Conservation (phyloP, 2,113 vertebrate species). For the Phocoena phocoena region DNA sequence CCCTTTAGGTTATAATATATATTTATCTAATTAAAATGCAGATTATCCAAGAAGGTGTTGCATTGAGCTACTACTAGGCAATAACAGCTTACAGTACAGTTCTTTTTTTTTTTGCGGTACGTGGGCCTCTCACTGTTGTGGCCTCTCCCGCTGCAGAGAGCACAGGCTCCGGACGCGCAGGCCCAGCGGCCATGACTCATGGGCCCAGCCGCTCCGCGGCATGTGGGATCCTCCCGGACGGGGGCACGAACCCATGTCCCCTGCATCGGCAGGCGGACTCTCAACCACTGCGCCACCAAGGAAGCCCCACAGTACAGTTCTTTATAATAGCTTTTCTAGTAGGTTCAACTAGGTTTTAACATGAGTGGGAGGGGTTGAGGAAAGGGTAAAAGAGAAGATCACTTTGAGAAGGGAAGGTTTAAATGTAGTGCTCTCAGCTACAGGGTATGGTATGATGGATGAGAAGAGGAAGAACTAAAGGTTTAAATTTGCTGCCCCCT, state of each 20-base stretch:
- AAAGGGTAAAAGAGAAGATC: neutral
- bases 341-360: neutral
- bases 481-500: neutral
- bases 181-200: no score
- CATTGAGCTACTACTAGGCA: neutral
- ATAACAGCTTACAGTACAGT: neutral
- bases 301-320: neutral
- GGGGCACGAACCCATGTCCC: no score
- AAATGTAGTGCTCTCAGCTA: neutral
- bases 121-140: no score
- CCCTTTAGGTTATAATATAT: neutral
- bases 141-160: no score
- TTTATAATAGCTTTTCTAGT: neutral
- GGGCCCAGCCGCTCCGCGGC: no score
- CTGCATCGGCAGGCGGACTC: no score
- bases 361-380: neutral
- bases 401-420: neutral
- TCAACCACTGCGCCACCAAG: no score
- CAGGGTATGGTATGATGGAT: neutral
- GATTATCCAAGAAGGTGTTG: neutral
- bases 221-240: no score
- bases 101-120: no score
- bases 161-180: no score
- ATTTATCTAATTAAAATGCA: constrained; percentile 20
- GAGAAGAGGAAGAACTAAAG: constrained; percentile 22